Evolutionary conservation across 2,113 vertebrate species (phyloP).

Genomic region (Thomomys bottae): DNA sequence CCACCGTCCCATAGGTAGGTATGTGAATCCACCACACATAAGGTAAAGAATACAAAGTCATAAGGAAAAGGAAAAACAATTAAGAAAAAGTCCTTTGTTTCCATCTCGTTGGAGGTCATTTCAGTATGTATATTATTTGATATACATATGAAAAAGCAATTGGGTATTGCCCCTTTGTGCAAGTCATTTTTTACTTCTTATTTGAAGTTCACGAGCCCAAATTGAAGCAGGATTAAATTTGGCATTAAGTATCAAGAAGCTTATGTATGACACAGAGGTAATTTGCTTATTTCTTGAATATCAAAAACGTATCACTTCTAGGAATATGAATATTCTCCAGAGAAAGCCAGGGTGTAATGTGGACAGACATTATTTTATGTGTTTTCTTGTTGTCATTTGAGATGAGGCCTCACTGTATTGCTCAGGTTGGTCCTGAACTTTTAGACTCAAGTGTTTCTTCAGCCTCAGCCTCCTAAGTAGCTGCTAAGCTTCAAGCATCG

Average conservation of each 20-base stretch:
- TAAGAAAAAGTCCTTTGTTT: no score
- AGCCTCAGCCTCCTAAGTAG: background rate
- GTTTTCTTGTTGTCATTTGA: background rate
- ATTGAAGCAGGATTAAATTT: conserved; percentile 1
- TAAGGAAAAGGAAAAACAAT: no score
- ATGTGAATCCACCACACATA: no score
- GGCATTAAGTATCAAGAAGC: background rate
- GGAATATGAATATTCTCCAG: background rate
- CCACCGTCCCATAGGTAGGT: no score
- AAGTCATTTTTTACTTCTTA: background rate
- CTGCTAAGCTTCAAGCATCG: background rate
- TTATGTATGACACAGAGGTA: background rate
- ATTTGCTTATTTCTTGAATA: conserved; percentile 36
- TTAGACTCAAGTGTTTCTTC: background rate
- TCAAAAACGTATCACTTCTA: conserved; percentile 1
- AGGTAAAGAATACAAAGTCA: no score
- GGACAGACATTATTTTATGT: background rate
- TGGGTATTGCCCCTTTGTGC: no score
- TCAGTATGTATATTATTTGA: no score
- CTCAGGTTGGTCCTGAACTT: no score
- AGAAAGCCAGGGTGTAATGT: background rate
- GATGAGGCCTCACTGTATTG: no score
- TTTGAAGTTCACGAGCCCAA: conserved; percentile 43
- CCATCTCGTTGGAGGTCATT: no score
- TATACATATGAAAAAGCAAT: no score